phyloP scores from a whole-genome alignment of 2,113 vertebrate genomes.

The Pogonocichla stellata region DNA sequence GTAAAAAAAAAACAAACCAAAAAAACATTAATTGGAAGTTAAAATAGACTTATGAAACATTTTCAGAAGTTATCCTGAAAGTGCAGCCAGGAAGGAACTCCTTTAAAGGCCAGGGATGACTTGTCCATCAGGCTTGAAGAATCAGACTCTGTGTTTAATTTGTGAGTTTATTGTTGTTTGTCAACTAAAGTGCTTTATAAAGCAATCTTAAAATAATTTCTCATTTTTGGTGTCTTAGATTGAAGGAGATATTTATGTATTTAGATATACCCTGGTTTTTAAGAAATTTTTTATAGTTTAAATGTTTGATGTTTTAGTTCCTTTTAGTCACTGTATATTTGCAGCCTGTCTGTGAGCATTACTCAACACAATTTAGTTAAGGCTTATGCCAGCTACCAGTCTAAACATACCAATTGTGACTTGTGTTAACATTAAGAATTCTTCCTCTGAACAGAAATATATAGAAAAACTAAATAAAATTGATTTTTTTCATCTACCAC shows the following conservation, averaged over 20 bases:
- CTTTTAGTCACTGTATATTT: background rate
- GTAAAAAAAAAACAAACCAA: background rate
- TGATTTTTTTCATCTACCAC: background rate
- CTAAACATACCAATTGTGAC: background rate
- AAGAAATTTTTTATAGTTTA: background rate
- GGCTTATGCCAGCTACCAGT: background rate
- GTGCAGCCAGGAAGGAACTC: background rate
- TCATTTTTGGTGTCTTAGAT: background rate
- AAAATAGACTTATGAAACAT: background rate
- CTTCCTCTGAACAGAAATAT: background rate
- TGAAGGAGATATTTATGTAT: background rate
- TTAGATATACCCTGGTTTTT: background rate
- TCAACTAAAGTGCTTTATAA: background rate
- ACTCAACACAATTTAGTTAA: background rate
- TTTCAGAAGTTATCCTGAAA: background rate
- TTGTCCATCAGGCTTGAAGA: background rate
- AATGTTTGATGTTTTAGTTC: background rate
- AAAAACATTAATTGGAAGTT: background rate
- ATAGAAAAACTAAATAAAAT: background rate
- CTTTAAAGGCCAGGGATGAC: background rate
- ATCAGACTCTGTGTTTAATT: background rate
- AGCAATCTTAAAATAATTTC: constrained; percentile 10
- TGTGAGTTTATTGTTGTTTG: background rate
- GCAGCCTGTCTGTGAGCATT: background rate
- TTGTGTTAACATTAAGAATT: background rate